These are phyloP conservation scores for Tenualosa thibaudeaui DNA, from an alignment of 2,797 vertebrate genomes.

Conservation along the genomic window DNA sequence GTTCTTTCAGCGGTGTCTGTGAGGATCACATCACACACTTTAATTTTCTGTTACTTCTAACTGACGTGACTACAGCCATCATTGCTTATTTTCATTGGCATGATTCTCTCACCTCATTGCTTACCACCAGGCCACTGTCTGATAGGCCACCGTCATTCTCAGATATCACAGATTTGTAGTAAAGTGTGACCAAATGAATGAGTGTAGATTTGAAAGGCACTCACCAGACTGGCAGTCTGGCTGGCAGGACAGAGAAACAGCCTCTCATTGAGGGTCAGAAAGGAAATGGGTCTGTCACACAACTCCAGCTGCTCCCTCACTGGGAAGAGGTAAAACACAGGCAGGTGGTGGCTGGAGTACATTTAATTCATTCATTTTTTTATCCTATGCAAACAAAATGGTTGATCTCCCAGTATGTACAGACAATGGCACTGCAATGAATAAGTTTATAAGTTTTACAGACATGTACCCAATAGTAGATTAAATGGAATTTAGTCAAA, in stretches of 20 bases:
- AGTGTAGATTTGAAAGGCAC: conserved; percentile 39
- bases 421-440: background rate
- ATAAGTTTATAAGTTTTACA: background rate
- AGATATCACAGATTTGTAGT: background rate
- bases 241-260: conserved; percentile 83
- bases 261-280: conserved; percentile 87
- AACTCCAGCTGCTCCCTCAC: background rate
- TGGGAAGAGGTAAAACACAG: background rate
- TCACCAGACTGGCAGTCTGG: conserved; percentile 88
- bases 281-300: conserved; percentile 51
- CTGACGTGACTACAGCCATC: background rate
- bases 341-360: background rate
- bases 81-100: background rate
- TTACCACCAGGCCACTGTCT: background rate
- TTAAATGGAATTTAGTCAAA: no score
- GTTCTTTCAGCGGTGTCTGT: no score
- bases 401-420: background rate
- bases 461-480: background rate
- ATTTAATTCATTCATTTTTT: background rate
- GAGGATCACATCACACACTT: background rate
- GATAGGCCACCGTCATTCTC: background rate
- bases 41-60: background rate
- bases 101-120: background rate
- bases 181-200: background rate
- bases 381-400: background rate